Evolutionary conservation across 2,888 invertebrate genomes (phyloP), one percentile per base, ranked within the genome.

Genomic region (Hypomecis punctinalis): DNA sequence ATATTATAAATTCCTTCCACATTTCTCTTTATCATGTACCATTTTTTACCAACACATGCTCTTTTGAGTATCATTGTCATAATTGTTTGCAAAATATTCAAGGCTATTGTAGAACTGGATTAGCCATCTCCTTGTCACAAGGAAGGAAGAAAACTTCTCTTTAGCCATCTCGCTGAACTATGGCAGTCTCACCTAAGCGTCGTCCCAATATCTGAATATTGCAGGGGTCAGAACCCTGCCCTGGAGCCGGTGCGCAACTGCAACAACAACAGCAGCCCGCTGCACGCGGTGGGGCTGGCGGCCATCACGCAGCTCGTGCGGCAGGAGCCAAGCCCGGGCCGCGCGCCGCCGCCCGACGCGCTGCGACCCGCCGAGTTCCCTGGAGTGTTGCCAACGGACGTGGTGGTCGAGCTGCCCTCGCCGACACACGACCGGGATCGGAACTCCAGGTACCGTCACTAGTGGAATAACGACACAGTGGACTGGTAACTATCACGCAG

Each of bases 291-390:
- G 71, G 96, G 96, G 37, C 88, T 96, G 80, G 96, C 96, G 54
- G 96, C 96, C 74, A 96, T 97, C 76, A 95, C 96, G 78, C 96
- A 96, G 80, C 94, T 96, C 70, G 96, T 96, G 58, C 91, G 95
- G 51, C 94, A 94, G 75, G 94, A 95, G 74, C 81, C 74, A 69
- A 81, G 77, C 70, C 81, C 80, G 61, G 77, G 72, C 64, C 80
- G 76, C 54, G 70, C 73, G 94, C 70, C 75, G 5, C 72, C 73
- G 10, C 72, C 70, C n/a, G 76, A 81, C 5, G 80, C 82, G 4
- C 75, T 76, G 66, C 69, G 80, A 45, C 86, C 83, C 35, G 69
- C 82, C 10, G 89, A 90, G 68, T 93, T 93, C 82, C 93, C 93
- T 1, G 93, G 93, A 13, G 93, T 93, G 10, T 78, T 93, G 73